A percentile compares a stretch with the other conserved stretches of the same genome.
Conservation (phyloP, 2,888 invertebrate genomes). For the Amblyteles armatorius region DNA sequence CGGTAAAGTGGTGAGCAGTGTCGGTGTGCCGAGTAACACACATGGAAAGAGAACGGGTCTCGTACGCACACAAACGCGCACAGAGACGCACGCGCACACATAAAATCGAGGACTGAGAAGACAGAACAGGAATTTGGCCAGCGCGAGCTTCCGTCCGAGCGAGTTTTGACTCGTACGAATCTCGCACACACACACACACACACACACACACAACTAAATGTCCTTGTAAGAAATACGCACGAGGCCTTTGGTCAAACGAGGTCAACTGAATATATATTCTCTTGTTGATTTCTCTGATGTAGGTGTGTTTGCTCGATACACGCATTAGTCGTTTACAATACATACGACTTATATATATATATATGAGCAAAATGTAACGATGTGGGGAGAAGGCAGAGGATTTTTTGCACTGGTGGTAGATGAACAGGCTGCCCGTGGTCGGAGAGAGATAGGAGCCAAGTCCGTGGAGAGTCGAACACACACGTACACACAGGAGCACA, state of each 20-base stretch:
- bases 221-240: constrained; percentile 57
- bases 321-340: not conserved
- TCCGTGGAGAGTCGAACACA: constrained; percentile 6
- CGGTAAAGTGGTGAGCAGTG: constrained; percentile 26
- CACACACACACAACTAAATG: constrained; percentile 26
- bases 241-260: constrained; percentile 66
- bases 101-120: constrained; percentile 38
- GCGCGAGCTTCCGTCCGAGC: constrained; percentile 63
- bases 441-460: constrained; percentile 29
- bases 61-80: not conserved
- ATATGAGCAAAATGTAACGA: constrained; percentile 18
- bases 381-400: constrained; percentile 9
- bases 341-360: not conserved
- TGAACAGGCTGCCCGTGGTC: constrained; percentile 1
- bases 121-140: constrained; percentile 59
- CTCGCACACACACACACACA: constrained; percentile 12
- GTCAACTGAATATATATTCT: constrained; percentile 59
- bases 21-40: constrained; percentile 24
- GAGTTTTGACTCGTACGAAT: constrained; percentile 65
- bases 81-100: not conserved
- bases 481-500: not conserved
- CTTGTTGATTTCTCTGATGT: constrained; percentile 30
- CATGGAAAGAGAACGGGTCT: constrained; percentile 9
- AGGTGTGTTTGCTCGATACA: constrained; percentile 13
- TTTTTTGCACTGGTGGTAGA: constrained; percentile 20